Conservation (phyloP, 2,888 invertebrate species). For the Pseudococcus jackbeardsleyi region DNA sequence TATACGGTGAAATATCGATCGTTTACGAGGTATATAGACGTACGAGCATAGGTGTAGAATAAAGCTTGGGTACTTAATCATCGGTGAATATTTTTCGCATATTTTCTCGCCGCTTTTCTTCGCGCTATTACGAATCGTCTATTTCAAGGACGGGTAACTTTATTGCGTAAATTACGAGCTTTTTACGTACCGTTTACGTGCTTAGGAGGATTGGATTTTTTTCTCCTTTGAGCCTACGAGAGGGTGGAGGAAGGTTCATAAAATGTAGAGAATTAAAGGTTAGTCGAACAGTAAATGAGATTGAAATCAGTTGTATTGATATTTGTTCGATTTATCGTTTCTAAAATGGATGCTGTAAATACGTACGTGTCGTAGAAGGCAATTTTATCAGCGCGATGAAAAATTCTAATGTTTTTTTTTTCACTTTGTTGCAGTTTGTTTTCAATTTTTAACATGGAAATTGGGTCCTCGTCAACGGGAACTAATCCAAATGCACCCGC, state of each 20-base stretch:
- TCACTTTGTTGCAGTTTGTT: not conserved
- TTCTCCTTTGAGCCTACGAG: not conserved
- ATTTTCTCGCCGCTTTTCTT: not conserved
- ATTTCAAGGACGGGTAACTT: not conserved
- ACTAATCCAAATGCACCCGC: constrained; percentile 6
- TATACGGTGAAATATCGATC: constrained; percentile 14
- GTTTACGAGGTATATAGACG: not conserved
- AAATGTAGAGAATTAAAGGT: not conserved
- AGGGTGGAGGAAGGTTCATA: not conserved
- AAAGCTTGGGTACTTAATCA: not conserved
- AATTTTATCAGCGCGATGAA: not conserved
- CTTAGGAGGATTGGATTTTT: not conserved
- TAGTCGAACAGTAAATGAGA: not conserved
- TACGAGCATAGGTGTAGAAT: not conserved
- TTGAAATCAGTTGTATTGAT: not conserved
- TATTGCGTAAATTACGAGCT: not conserved
- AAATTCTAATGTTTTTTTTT: not conserved
- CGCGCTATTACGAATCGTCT: not conserved
- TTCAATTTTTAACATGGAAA: constrained; percentile 41
- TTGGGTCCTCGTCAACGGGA: constrained; percentile 7
- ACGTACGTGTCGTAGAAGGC: not conserved
- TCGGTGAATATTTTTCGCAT: constrained; percentile 17
- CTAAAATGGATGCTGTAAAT: not conserved
- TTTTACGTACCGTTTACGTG: not conserved
- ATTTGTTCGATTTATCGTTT: not conserved